phyloP scores from a whole-genome alignment of 2,888 invertebrate genomes.

The Muschampia staudingeri region DNA sequence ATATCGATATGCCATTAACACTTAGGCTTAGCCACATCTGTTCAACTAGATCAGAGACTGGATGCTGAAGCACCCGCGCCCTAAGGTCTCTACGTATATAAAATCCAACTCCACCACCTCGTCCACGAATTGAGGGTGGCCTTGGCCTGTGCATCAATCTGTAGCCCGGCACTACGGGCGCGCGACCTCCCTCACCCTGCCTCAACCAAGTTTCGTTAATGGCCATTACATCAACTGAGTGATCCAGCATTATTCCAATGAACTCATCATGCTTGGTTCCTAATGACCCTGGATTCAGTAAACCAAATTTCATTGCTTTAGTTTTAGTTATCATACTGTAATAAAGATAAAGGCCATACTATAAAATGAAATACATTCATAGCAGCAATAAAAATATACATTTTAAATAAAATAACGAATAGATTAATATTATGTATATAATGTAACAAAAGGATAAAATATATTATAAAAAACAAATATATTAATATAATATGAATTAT shows the following conservation, averaged over 20 bases:
- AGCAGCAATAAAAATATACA: no score
- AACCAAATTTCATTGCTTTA: neutral
- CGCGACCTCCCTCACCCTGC: neutral
- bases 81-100: neutral
- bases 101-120: neutral
- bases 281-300: neutral
- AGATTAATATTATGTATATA: no score
- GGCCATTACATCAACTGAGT: neutral
- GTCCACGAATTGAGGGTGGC: neutral
- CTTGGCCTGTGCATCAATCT: neutral
- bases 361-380: no score
- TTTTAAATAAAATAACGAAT: no score
- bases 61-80: neutral
- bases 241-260: neutral
- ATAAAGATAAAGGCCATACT: no score
- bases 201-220: conserved; percentile 3
- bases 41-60: neutral
- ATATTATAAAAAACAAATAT: no score
- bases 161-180: neutral
- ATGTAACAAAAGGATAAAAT: no score
- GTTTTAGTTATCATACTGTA: no score
- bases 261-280: neutral
- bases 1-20: neutral
- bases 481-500: no score
- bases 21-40: neutral